Conservation (phyloP, 2,797 vertebrate genomes). For the Channa striata region DNA sequence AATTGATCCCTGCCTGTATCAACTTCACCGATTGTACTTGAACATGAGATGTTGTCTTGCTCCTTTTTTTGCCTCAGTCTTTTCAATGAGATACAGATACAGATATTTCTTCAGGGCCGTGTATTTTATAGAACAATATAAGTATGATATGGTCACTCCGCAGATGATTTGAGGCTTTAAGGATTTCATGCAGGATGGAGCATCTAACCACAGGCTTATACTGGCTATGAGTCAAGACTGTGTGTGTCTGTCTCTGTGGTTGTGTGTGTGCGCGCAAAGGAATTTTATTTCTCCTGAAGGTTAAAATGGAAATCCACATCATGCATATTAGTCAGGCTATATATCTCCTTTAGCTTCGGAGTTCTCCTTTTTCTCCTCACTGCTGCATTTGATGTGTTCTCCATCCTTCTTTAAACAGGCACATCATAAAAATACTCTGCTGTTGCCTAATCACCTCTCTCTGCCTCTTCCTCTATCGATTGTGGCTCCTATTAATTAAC, state of each 20-base stretch:
- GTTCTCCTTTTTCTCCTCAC: conserved; percentile 3
- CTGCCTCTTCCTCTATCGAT: conserved; percentile 42
- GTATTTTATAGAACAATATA: conserved; percentile 12
- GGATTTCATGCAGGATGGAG: conserved; percentile 35
- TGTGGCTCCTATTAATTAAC: conserved; percentile 46
- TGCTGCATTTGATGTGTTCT: conserved; percentile 17
- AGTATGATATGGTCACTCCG: conserved; percentile 3
- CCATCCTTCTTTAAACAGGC: conserved; percentile 18
- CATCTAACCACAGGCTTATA: conserved; percentile 41
- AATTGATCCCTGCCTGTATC: conserved; percentile 47
- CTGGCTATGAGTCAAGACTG: conserved; percentile 28
- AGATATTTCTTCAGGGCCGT: not conserved
- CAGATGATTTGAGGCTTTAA: conserved; percentile 28
- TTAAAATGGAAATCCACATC: conserved; percentile 48
- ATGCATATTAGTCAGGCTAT: conserved; percentile 43
- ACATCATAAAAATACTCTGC: conserved; percentile 34
- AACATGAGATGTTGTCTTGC: conserved; percentile 9
- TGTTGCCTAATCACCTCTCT: conserved; percentile 4
- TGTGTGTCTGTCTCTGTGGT: conserved; percentile 12
- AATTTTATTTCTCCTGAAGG: conserved; percentile 50
- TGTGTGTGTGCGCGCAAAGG: conserved; percentile 13
- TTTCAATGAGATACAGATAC: no score
- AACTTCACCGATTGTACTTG: conserved; percentile 23
- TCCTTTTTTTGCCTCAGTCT: not conserved
- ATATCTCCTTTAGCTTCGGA: conserved; percentile 32